phyloP scores from a whole-genome alignment of 1,140 invertebrate genomes.

The Ladona fulva region DNA sequence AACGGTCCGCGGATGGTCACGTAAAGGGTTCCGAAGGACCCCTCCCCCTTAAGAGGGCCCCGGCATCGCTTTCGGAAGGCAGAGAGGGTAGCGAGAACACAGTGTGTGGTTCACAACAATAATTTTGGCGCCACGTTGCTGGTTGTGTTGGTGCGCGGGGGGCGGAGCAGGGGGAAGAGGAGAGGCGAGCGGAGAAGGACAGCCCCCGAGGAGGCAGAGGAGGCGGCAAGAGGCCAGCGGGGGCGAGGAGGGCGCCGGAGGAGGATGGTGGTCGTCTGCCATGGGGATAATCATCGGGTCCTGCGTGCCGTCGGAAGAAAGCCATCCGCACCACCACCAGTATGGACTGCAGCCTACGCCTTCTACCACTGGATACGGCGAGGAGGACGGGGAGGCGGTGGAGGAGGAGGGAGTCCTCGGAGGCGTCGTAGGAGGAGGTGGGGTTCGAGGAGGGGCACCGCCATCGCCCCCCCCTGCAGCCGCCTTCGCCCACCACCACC shows the following conservation, averaged over 20 bases:
- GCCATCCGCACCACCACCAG: not conserved
- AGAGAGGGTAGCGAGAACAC: not conserved
- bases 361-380: not conserved
- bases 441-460: not conserved
- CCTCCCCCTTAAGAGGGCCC: not conserved
- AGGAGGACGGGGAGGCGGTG: not conserved
- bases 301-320: conserved; percentile 42
- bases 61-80: not conserved
- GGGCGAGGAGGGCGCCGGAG: not conserved
- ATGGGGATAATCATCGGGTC: conserved; percentile 69
- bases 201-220: not conserved
- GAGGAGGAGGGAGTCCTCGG: not conserved
- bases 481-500: no score
- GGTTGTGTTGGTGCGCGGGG: not conserved
- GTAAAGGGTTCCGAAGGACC: not conserved
- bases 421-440: not conserved
- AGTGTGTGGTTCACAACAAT: no score
- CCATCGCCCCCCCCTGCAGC: not conserved
- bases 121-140: no score
- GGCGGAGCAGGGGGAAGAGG: not conserved
- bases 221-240: no score
- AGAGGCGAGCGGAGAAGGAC: not conserved
- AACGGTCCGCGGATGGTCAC: not conserved
- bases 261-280: not conserved
- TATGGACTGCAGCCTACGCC: not conserved